Conservation (phyloP, 2,888 invertebrate genomes). For the Leucophenga maculata region DNA sequence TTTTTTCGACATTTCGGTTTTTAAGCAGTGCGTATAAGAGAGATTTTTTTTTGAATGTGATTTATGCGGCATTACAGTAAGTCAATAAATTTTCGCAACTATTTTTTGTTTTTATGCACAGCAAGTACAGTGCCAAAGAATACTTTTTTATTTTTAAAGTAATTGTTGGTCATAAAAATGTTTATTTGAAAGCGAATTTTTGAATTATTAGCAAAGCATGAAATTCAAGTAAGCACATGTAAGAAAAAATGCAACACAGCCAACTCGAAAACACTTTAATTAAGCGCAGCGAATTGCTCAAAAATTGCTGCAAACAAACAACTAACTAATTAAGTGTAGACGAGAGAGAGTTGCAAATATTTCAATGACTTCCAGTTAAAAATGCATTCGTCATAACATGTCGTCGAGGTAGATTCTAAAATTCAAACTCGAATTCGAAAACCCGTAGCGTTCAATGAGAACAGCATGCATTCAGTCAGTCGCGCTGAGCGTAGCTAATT, state of each 20-base stretch:
- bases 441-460: constrained; percentile 6
- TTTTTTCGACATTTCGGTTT: neutral
- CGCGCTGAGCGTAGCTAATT: constrained; percentile 60
- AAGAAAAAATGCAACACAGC: neutral
- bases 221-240: neutral
- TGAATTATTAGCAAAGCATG: neutral
- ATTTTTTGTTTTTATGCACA: neutral
- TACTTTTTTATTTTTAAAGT: too few species aligned
- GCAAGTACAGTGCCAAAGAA: too few species aligned
- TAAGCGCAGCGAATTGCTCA: constrained; percentile 54
- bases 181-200: neutral
- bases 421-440: constrained; percentile 38
- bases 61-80: constrained; percentile 14
- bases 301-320: constrained; percentile 29
- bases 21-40: neutral
- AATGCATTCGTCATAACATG: constrained; percentile 56
- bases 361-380: constrained; percentile 22
- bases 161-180: too few species aligned
- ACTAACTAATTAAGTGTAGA: constrained; percentile 46
- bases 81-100: neutral
- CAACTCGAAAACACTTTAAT: constrained; percentile 38
- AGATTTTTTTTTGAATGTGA: neutral
- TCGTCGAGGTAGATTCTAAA: constrained; percentile 34
- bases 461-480: constrained; percentile 19
- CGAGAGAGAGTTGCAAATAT: neutral